These are phyloP conservation scores for Channallabes apus DNA, from an alignment of 2,797 vertebrate species.

Conservation along the genomic window DNA sequence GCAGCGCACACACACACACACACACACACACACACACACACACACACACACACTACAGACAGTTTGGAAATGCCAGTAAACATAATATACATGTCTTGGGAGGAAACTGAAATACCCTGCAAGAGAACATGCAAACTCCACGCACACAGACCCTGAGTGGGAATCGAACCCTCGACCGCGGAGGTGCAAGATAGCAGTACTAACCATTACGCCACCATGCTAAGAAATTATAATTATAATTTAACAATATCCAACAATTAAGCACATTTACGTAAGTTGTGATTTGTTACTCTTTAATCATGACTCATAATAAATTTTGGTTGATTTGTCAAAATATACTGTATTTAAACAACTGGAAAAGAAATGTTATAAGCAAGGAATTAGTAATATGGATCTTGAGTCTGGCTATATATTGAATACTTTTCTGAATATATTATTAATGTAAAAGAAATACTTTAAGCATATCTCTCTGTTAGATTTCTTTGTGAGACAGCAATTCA, in stretches of 20 bases:
- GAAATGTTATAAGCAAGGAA: neutral
- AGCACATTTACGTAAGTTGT: neutral
- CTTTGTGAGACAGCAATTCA: constrained; percentile 32
- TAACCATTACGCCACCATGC: too few species aligned
- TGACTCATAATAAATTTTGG: neutral
- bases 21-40: too few species aligned
- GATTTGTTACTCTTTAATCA: neutral
- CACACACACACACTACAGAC: too few species aligned
- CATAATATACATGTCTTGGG: too few species aligned
- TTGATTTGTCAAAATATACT: neutral
- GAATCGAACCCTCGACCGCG: too few species aligned
- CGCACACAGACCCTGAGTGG: too few species aligned
- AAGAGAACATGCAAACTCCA: too few species aligned
- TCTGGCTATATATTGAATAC: neutral
- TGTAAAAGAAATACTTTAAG: neutral
- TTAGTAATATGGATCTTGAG: neutral
- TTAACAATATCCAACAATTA: neutral
- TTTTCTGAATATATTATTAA: neutral
- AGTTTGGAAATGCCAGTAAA: too few species aligned
- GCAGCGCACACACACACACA: too few species aligned
- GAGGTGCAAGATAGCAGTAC: too few species aligned
- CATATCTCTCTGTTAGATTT: neutral
- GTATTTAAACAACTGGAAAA: constrained; percentile 9
- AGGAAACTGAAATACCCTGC: too few species aligned
- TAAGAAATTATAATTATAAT: too few species aligned